Evolutionary conservation across 2,113 vertebrate species (phyloP).

Genomic region (Aldabrachelys gigantea): DNA sequence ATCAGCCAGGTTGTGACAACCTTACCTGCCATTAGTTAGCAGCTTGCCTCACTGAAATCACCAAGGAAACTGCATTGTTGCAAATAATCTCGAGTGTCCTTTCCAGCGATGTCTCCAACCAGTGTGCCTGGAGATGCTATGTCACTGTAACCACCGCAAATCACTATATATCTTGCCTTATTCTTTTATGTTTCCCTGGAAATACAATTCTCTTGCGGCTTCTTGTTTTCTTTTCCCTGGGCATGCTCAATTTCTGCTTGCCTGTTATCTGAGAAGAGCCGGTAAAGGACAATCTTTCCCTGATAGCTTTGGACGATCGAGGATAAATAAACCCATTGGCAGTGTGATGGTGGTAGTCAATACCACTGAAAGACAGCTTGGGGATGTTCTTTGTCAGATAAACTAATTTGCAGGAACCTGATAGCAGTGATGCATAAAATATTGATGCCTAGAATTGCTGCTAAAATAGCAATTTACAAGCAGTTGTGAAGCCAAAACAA

Average conservation of each 20-base stretch:
- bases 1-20: not conserved
- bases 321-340: not conserved
- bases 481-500: not conserved
- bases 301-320: not conserved
- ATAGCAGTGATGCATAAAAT: constrained; percentile 62
- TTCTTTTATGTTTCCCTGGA: not conserved
- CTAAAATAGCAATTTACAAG: not conserved
- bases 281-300: not conserved
- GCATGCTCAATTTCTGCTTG: constrained; percentile 11
- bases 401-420: constrained; percentile 33
- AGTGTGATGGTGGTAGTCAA: not conserved
- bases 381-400: constrained; percentile 16
- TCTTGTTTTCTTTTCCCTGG: not conserved
- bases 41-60: constrained; percentile 20
- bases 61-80: not conserved
- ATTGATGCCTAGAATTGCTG: constrained; percentile 64
- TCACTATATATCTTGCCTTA: not conserved
- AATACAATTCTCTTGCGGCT: not conserved
- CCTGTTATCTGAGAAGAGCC: constrained; percentile 1
- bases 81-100: not conserved
- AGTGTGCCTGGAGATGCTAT: not conserved
- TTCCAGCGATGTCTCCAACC: not conserved
- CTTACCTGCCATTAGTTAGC: constrained; percentile 66
- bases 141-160: not conserved
- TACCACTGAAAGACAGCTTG: not conserved